These are phyloP conservation scores for Zophobas morio DNA, from an alignment of 1,140 invertebrate species.

Conservation along the genomic window DNA sequence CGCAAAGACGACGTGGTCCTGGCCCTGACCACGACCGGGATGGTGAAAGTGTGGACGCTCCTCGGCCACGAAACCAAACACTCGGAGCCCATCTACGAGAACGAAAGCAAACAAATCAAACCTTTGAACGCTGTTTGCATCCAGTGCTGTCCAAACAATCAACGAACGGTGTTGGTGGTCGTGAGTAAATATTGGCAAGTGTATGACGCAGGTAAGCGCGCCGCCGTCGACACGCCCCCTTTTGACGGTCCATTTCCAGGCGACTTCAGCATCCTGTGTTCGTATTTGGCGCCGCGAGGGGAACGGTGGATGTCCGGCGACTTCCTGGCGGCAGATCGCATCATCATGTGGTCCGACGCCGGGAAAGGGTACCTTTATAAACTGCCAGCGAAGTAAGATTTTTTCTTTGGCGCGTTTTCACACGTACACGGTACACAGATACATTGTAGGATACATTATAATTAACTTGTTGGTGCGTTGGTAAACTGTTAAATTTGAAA, in stretches of 20 bases:
- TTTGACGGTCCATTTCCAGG: slow-evolving; percentile 73
- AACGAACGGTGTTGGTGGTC: slow-evolving; percentile 96
- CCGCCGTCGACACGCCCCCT: too few species aligned
- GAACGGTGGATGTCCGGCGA: slow-evolving; percentile 96
- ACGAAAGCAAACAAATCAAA: slow-evolving; percentile 97
- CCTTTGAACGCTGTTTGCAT: slow-evolving; percentile 94
- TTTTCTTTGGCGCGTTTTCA: slow-evolving; percentile 40
- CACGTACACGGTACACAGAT: slow-evolving; percentile 32
- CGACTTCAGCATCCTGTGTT: slow-evolving; percentile 95
- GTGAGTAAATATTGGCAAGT: slow-evolving; percentile 99
- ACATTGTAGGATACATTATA: neutral
- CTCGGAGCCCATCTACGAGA: slow-evolving; percentile 92
- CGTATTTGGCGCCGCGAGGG: slow-evolving; percentile 84
- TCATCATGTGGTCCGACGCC: slow-evolving; percentile 94
- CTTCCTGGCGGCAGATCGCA: slow-evolving; percentile 90
- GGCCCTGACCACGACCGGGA: slow-evolving; percentile 95
- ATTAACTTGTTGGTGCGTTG: slow-evolving; percentile 21
- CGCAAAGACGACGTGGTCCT: slow-evolving; percentile 97
- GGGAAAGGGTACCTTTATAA: slow-evolving; percentile 96
- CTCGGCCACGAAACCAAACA: slow-evolving; percentile 90
- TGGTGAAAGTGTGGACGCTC: slow-evolving; percentile 98
- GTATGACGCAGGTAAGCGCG: slow-evolving; percentile 74
- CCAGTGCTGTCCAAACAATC: slow-evolving; percentile 95
- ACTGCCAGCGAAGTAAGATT: slow-evolving; percentile 92
- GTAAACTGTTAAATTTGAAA: slow-evolving; percentile 2